These are phyloP conservation scores for Phoebastria nigripes DNA, from an alignment of 2,797 vertebrate species.

Conservation along the genomic window DNA sequence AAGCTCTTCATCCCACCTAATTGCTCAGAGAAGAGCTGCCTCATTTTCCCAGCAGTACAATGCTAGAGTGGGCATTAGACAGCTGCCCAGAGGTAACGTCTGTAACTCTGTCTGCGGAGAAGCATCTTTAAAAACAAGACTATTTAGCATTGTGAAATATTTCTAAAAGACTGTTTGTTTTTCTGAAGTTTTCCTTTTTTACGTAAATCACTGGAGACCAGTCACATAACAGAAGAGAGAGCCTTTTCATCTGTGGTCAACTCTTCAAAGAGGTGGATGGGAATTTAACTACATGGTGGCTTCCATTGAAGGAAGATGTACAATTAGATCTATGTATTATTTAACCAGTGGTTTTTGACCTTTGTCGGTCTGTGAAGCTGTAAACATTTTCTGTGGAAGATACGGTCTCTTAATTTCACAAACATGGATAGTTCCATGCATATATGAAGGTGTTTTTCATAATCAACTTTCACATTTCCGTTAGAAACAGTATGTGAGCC, in stretches of 20 bases:
- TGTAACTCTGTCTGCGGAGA: background rate
- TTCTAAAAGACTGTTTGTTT: conserved; percentile 9
- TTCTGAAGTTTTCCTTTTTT: background rate
- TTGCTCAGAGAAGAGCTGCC: background rate
- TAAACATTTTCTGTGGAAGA: background rate
- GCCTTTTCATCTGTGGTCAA: background rate
- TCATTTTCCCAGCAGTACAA: background rate
- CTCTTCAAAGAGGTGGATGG: conserved; percentile 24
- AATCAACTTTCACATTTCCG: background rate
- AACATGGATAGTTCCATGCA: background rate
- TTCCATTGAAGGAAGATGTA: background rate
- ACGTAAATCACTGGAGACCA: background rate
- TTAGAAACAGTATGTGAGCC: background rate
- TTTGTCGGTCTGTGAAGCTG: background rate
- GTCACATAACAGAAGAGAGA: background rate
- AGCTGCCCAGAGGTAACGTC: background rate
- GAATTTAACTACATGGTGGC: background rate
- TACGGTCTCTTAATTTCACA: background rate
- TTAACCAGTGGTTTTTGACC: background rate
- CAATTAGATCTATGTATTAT: conserved; percentile 5
- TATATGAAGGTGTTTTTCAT: background rate
- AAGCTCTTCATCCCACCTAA: background rate
- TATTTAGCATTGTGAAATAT: conserved; percentile 1
- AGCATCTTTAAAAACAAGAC: background rate
- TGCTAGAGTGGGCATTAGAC: background rate